These are phyloP conservation scores for Neostethus bicornis DNA, from an alignment of 2,797 vertebrate genomes.

Conservation along the genomic window DNA sequence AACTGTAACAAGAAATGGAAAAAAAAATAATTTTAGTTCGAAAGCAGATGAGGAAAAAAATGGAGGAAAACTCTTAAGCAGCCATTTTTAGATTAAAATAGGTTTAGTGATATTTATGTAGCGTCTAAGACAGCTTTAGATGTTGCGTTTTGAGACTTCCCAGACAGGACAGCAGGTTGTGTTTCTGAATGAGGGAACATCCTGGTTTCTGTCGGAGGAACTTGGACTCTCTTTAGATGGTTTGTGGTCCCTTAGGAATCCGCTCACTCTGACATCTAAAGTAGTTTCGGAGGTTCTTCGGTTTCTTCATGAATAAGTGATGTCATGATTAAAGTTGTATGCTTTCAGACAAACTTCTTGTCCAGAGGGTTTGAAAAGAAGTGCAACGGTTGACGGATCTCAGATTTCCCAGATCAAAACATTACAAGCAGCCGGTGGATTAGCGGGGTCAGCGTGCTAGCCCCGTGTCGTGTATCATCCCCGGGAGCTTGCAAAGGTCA, in stretches of 20 bases:
- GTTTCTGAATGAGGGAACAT: not conserved
- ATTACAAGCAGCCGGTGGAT: constrained; percentile 33
- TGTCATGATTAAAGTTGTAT: constrained; percentile 47
- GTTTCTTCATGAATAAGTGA: constrained; percentile 61
- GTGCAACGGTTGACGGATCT: constrained; percentile 29
- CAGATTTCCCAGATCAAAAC: constrained; percentile 52
- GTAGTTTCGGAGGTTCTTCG: constrained; percentile 33
- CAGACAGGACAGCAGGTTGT: not conserved
- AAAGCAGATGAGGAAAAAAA: too few species aligned
- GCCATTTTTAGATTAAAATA: too few species aligned
- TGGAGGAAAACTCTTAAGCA: too few species aligned
- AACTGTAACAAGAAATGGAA: too few species aligned
- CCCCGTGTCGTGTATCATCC: constrained; percentile 20
- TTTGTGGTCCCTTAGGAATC: constrained; percentile 13
- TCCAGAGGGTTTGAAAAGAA: constrained; percentile 42
- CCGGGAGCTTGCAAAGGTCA: constrained; percentile 7
- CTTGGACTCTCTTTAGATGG: constrained; percentile 2
- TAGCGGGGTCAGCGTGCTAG: constrained; percentile 26
- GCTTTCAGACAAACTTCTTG: constrained; percentile 36
- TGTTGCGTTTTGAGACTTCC: not conserved
- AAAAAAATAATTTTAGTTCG: too few species aligned
- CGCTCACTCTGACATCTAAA: constrained; percentile 23
- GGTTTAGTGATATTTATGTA: too few species aligned
- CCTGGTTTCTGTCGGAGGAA: not conserved
- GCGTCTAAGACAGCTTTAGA: not conserved